Percentiles rank a stretch among this genome's conserved stretches.
Evolutionary conservation across 2,797 vertebrate species (phyloP).

Genomic region (Pteropus rufus): DNA sequence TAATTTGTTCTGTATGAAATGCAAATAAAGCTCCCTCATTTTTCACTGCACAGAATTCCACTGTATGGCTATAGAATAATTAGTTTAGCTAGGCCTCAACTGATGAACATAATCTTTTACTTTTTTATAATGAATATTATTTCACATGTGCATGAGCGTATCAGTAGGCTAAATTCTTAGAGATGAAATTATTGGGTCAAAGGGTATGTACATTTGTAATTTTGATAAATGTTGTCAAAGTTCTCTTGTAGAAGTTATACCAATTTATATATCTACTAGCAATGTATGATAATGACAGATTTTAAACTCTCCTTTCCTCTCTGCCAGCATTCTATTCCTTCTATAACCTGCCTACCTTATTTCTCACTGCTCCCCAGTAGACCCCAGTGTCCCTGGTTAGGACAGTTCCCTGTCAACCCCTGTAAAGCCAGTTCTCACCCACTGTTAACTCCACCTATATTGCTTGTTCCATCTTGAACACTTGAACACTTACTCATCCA

Average conservation of each 20-base stretch:
- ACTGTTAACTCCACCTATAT: background rate
- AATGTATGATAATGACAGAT: background rate
- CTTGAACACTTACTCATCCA: background rate
- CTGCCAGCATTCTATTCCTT: background rate
- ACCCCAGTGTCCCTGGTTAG: background rate
- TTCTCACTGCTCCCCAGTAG: background rate
- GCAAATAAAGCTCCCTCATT: background rate
- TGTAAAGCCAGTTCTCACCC: background rate
- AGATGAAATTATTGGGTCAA: background rate
- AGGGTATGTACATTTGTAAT: background rate
- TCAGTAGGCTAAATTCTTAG: background rate
- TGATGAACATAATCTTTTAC: background rate
- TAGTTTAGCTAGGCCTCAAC: background rate
- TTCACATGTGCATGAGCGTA: background rate
- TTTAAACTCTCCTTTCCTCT: background rate
- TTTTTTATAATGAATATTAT: background rate
- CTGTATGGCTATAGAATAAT: background rate
- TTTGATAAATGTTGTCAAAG: background rate
- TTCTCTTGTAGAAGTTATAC: background rate
- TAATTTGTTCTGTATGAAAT: background rate
- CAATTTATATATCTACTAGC: background rate
- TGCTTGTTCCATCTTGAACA: background rate
- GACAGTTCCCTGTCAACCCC: background rate
- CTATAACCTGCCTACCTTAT: background rate
- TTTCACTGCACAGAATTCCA: background rate